Evolutionary conservation across 2,113 vertebrate species (phyloP).

Genomic region (Saccopteryx bilineata): DNA sequence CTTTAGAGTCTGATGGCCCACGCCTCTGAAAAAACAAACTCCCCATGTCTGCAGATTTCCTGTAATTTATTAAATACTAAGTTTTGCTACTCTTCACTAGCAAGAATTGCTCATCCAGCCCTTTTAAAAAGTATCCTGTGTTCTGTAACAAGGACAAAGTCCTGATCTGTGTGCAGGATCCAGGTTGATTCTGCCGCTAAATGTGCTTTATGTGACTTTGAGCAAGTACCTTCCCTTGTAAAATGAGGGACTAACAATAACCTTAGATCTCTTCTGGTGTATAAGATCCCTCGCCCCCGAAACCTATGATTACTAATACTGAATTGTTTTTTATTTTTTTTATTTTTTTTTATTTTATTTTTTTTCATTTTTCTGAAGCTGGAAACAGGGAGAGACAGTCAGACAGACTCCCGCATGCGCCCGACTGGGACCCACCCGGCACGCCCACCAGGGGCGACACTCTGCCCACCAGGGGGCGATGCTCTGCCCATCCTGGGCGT

Average conservation of each 20-base stretch:
- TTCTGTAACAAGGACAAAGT: background rate
- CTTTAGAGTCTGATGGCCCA: background rate
- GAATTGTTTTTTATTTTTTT: no score
- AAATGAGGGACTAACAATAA: background rate
- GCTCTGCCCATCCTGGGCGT: no score
- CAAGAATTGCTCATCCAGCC: background rate
- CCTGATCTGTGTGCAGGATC: background rate
- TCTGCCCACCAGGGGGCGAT: no score
- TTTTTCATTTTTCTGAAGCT: no score
- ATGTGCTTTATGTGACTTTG: background rate
- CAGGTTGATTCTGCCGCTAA: background rate
- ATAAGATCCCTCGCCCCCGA: background rate
- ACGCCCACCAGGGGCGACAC: no score
- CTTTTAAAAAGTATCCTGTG: background rate
- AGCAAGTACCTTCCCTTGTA: background rate
- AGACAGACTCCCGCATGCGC: no score
- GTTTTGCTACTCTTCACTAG: constrained; percentile 2
- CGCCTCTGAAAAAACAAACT: background rate
- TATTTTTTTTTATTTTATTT: no score
- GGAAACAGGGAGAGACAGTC: no score
- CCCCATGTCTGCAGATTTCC: background rate
- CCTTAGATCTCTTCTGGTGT: background rate
- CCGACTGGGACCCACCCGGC: no score
- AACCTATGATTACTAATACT: background rate
- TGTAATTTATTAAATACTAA: background rate